phyloP scores from a whole-genome alignment of 37 sponge, comb jelly and placozoan genomes.

The Beroe forskalii region DNA sequence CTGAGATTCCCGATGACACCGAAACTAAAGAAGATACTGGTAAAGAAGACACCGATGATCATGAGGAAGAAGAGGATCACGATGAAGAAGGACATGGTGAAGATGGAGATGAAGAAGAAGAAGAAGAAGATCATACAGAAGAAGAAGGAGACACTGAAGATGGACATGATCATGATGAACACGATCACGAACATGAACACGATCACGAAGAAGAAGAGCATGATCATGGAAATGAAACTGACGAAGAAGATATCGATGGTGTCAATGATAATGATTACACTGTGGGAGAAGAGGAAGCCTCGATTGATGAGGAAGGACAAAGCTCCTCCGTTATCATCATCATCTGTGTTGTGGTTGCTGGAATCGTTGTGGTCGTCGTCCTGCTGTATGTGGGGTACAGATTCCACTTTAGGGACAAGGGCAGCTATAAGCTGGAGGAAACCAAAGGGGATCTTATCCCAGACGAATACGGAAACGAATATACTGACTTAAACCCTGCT shows the following conservation, averaged over 20 bases:
- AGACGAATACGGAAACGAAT: conserved; percentile 6
- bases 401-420: conserved; percentile 46
- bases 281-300: neutral
- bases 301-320: neutral
- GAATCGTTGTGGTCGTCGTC: conserved; percentile 8
- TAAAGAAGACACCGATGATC: neutral
- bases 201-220: no score
- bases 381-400: conserved; percentile 52
- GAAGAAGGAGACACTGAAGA: neutral
- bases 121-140: neutral
- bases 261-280: neutral
- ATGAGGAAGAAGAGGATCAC: no score
- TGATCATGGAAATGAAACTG: conserved; percentile 9
- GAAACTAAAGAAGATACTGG: neutral
- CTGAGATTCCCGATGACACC: neutral
- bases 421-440: conserved; percentile 48
- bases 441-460: neutral
- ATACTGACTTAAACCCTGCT: neutral
- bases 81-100: no score
- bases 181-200: no score
- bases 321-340: neutral
- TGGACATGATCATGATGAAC: no score
- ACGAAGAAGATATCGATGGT: neutral
- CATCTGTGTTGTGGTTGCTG: neutral
- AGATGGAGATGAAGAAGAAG: neutral